Evolutionary conservation across 2,797 vertebrate genomes (phyloP), one percentile per base, ranked within the genome.

Genomic region (Megaceryle alcyon): DNA sequence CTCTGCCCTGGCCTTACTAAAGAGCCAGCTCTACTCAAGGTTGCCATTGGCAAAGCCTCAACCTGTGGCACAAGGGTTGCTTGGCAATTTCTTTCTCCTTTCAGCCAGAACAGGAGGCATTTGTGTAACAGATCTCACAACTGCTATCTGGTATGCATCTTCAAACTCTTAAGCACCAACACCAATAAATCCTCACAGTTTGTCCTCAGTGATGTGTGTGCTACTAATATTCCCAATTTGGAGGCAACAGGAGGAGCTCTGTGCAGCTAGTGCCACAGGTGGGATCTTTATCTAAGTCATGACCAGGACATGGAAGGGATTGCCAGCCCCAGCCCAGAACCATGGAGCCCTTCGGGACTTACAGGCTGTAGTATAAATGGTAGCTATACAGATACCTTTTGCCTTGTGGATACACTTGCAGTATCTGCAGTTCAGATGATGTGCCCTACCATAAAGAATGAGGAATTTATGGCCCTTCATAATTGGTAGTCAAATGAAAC

Each of bases 391-490:
- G 85, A 51, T 85, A 69, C 66, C 86, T 80, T 76, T 54, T 54
- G 54, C 85, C 85, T 91, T 17, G 23, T 63, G 83, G 94, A 86
- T 71, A 91, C 7, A 15, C 92, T 63, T 68, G 43, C n/a, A 48
- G 48, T 84, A 94, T 81, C 77, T 96, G 91, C 81, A 92, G 88
- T 65, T 94, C 86, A 86, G 51, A 51, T 46, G 33, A 95, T 82
- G 90, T 85, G 70, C 65, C 44, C 78, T 92, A 3, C 82, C 85
- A 44, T 51, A 82, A 84, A 86, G 68, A 51, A 71, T 87, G 76
- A 97, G 88, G 93, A 97, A 98, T 97, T 95, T 95, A 96, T 92
- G 82, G 84, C 80, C 77, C 69, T 91, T 96, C 28, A 77, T 88
- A 95, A 94, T 71, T 94, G 92, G 83, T 66, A 97, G 86, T 64